Evolutionary conservation across 2,797 vertebrate species (phyloP).

Genomic region (Enteromius radiatus): DNA sequence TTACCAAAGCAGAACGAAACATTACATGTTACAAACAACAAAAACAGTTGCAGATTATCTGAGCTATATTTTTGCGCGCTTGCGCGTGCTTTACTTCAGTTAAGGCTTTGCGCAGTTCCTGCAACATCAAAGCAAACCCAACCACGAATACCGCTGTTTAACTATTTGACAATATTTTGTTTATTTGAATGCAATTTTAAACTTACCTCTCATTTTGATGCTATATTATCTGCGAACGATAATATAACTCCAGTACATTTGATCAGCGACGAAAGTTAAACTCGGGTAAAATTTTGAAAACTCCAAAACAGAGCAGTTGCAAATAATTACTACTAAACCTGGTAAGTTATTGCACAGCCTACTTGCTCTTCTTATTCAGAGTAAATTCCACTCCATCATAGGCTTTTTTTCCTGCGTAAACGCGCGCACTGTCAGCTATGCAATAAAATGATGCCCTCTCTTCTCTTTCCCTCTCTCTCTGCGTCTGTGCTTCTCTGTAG

Average conservation of each 20-base stretch:
- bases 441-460: constrained; percentile 43
- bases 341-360: constrained; percentile 61
- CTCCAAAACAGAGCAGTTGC: constrained; percentile 68
- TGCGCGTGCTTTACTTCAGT: background rate
- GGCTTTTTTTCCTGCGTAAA: background rate
- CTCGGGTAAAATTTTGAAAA: constrained; percentile 53
- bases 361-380: constrained; percentile 24
- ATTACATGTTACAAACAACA: background rate
- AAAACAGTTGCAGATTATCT: constrained; percentile 36
- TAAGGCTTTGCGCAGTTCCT: constrained; percentile 7
- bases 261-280: constrained; percentile 52
- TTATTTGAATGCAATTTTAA: background rate
- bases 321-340: constrained; percentile 64
- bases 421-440: constrained; percentile 22
- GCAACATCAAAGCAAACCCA: constrained; percentile 9
- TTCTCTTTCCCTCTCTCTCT: constrained; percentile 51
- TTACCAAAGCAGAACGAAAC: background rate
- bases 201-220: constrained; percentile 82
- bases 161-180: background rate
- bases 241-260: constrained; percentile 70
- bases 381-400: constrained; percentile 10
- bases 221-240: constrained; percentile 66
- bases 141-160: background rate
- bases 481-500: constrained; percentile 36
- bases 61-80: constrained; percentile 35